Base-by-base conservation (phyloP, 1,140 invertebrate species). In the Listronotus bonariensis region DNA sequence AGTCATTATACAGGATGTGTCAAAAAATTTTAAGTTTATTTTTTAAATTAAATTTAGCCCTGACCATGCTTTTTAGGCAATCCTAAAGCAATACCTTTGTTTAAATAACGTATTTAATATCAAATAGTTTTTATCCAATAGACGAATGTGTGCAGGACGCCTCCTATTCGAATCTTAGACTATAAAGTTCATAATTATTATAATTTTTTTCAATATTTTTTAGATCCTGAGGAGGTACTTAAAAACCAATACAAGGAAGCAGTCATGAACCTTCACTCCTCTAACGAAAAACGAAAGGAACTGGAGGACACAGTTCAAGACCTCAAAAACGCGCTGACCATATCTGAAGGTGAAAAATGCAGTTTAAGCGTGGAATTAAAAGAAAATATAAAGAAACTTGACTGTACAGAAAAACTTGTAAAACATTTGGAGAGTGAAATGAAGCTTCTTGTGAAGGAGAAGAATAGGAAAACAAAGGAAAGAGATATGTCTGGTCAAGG, bases 291-390 rank as follows among this genome's bases (percentile, higher is more conserved):
- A 59, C 14, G 65, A 15, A 67, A 41, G 32, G 51, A 53, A 14
- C 52, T 70, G 11, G 61, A 69, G 52, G 65, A 68, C 17, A 46
- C 18, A 38, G 20, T 70, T 9, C 49, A 63, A 48, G 53, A 63
- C 32, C 31, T 68, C 15, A 69, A 65, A 11, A 68, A 54, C 40
- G 20, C 54, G 4, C 51, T 67, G 56, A 66, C 55, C 31, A 38
- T 64, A 11, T 14, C 45, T 15, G 64, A 68, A 55, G 64, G 59
- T 52, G 69, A 71, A 60, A 67, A 66, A 43, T 66, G 54, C 26
- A 61, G 40, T 36, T 31, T 62, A 6, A 49, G 61, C 32, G 46
- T 42, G 17, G 43, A 68, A 17, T 12, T 66, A 31, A 65, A 56
- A n/a, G 32, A 68, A 18, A 58, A 46, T 38, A 17, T 38, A 32